Percentiles rank a stretch among this genome's conserved stretches.
Evolutionary conservation across 2,113 vertebrate species (phyloP).

Genomic region (Poicephalus gulielmi): DNA sequence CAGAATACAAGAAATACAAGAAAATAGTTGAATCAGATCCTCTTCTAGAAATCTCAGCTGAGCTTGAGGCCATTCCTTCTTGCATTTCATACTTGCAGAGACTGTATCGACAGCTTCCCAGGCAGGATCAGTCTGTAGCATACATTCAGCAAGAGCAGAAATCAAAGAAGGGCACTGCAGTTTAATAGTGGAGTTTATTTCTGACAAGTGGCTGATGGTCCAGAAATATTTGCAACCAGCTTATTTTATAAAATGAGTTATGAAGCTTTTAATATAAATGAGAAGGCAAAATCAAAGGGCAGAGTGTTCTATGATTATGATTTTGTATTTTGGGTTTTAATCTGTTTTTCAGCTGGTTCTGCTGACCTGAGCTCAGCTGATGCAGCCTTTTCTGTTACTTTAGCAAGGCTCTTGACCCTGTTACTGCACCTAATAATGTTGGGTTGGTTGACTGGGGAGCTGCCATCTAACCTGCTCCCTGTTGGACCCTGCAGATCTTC

Average conservation of each 20-base stretch:
- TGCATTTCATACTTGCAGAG: background rate
- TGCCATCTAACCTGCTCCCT: background rate
- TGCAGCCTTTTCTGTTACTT: background rate
- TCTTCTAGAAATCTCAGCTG: background rate
- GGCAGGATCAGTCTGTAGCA: background rate
- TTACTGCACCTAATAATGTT: background rate
- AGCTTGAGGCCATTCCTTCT: background rate
- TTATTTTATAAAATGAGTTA: background rate
- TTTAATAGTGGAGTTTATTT: background rate
- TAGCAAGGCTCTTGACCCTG: background rate
- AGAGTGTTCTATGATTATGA: background rate
- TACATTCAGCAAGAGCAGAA: background rate
- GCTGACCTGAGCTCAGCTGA: background rate
- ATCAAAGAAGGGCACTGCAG: slow-evolving; percentile 4
- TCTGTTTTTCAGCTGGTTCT: background rate
- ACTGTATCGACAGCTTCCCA: background rate
- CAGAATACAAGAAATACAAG: background rate
- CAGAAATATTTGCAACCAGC: background rate
- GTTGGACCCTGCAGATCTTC: slow-evolving; percentile 86
- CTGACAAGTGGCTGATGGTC: background rate
- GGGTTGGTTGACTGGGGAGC: background rate
- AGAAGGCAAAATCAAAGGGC: background rate
- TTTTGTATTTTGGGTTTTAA: background rate
- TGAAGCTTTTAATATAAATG: background rate
- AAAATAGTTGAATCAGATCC: background rate